Base-by-base conservation (phyloP, 2,888 invertebrate species). In the Rhagium mordax region DNA sequence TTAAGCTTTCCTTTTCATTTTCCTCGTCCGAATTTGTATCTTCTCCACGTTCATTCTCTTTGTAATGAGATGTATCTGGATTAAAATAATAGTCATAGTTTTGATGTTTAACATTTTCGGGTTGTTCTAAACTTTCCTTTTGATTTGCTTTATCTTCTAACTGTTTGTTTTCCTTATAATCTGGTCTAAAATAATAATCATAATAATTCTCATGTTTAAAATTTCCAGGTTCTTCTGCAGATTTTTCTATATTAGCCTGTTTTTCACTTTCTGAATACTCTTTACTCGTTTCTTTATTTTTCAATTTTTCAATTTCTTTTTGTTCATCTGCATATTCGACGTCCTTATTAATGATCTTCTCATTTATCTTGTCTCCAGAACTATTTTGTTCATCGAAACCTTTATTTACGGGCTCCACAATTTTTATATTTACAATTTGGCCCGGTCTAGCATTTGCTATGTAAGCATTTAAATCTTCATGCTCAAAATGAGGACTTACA, bases 1-100 rank as follows among this genome's bases (percentile, higher is more conserved):
- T 27, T 18, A 75, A 70, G 47, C 72, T 76, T 70, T 75, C 75
- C 27, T 72, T 75, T 16, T 66, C 75, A 61, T 61, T 67, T 48
- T 61, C 47, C 47, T 65, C 61, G 16, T 71, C 41, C 8, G 47
- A 33, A 51, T 67, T 33, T 48, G 71, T 67, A 48, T 57, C 29
- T 59, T 33, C 33, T 15, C 53, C 6, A n/a, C 59, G n/a, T 62
- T 62, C 65, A 61, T 48, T 53, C 27, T 71, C 68, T 27, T 53
- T 24, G 21, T 20, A 53, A 3, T 49, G 48, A 10, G 16, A 15
- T 6, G 29, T 21, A 10, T 59, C 57, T 15, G 67, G 24, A 8
- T 10, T 33, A 67, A 47, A 57, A 47, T 21, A 55, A 47, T 67
- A 21, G 24, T 57, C 55, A 18, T 67, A 21, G 24, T 18, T 59